Evolutionary conservation across 2,113 vertebrate genomes (phyloP), one percentile per base, ranked within the genome.

Genomic region (Semnornis frantzii): DNA sequence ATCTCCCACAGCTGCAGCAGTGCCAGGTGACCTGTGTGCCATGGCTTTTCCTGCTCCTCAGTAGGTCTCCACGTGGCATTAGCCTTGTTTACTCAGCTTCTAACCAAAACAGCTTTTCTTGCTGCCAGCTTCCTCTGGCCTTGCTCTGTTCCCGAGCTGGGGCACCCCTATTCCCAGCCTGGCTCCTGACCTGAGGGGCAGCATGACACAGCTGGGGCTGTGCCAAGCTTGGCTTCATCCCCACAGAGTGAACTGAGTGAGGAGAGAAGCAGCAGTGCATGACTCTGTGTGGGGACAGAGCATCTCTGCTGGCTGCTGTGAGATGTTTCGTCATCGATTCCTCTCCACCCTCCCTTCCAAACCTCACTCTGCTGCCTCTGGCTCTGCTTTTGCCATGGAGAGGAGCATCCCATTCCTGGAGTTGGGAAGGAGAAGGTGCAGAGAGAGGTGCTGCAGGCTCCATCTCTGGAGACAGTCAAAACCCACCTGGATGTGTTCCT

Each of bases 81-180:
- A 13, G 31, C 83, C 58, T 17, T 91, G 91, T 95, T 95, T 94
- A 39, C 76, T 68, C 71, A 58, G 65, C 57, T 76, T n/a, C n/a
- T 5, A 3, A 6, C 33, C 0, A 8, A 23, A 59, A 6, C 54
- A 19, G 46, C 3, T 3, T 54, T 11, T 6, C 9, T 18, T 46
- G 31, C 50, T 90, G 88, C 88, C 92, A 87, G 65, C 72, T 60
- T 3, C 77, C 63, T 21, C 34, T 14, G 42, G 54, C 90, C 85
- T 73, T 24, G 42, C 24, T 46, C 31, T 1, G 2, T 72, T 2
- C 12, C 2, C 7, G 65, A 77, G 46, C 54, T 46, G 42, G 57
- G 82, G 12, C 77, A 23, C 2, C 85, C 81, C 87, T 11, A 1
- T 10, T 30, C 58, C 74, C 46, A 30, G 46, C 44, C 65, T 46